Evolutionary conservation across 2,888 invertebrate genomes (phyloP), one percentile per base, ranked within the genome.

Genomic region (Hydrotaea diabolus): DNA sequence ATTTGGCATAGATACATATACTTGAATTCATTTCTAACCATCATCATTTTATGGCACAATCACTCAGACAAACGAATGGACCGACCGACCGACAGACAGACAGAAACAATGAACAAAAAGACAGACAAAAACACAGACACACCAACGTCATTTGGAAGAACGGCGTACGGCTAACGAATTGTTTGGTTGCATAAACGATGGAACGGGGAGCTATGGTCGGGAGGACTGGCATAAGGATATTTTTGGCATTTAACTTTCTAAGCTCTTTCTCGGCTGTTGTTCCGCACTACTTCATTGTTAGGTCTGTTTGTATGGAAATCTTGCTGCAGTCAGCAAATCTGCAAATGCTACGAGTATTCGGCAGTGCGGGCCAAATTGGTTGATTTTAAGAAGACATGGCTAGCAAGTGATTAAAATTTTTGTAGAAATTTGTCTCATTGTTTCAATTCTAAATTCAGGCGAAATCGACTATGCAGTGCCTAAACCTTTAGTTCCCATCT

Each of bases 221-320:
- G 11, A 46, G 7, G 7, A 57, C 13, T 19, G 57, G 71, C 69
- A 74, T 49, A 77, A 62, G 81, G 79, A 79, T 79, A 79, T 81
- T 84, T 66, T 66, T 84, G 80, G 80, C 84, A 81, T 84, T 84
- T 84, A 84, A 84, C 81, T 82, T 85, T 69, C 66, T 85, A 81
- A 85, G 81, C 84, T 76, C 73, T 77, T 31, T 69, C 64, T 76
- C 73, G 62, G 39, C 77, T 75, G 55, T 75, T 80, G 53, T 55
- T 43, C 55, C 59, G 62, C 74, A 72, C 21, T n/a, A n/a, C n/a
- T 80, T 80, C 74, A 80, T 80, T 83, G 80, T 83, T 75, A 57
- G 26, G 26, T 78, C 77, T 13, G 59, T 75, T 53, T 75, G 13
- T 26, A 36, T 36, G 43, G 53, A 80, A 80, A 77, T 83, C 77